These are phyloP conservation scores for Syritta pipiens DNA, from an alignment of 2,888 invertebrate species.

Conservation along the genomic window DNA sequence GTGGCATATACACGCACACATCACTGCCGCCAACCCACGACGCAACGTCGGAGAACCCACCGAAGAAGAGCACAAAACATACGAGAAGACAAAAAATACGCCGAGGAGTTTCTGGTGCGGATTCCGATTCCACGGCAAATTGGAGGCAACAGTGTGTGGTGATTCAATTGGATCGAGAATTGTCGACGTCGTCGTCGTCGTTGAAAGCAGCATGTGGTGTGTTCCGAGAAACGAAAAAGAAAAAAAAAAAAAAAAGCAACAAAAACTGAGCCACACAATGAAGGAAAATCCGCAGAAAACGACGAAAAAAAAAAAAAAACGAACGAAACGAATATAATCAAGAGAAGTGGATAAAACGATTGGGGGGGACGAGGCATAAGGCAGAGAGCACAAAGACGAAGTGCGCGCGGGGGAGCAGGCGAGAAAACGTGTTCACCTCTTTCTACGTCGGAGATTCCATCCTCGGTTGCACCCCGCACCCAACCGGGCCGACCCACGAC, in stretches of 20 bases:
- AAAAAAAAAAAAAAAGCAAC: background rate
- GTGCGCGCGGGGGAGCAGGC: background rate
- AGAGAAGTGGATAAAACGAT: constrained; percentile 41
- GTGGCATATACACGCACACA: constrained; percentile 31
- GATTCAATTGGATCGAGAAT: constrained; percentile 63
- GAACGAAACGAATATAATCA: constrained; percentile 16
- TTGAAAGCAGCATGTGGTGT: constrained; percentile 40
- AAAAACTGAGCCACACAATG: constrained; percentile 34
- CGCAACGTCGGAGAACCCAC: background rate
- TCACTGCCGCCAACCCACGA: background rate
- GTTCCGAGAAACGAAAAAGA: constrained; percentile 17
- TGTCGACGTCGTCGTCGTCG: constrained; percentile 41
- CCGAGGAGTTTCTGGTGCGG: constrained; percentile 36
- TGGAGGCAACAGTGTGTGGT: constrained; percentile 58
- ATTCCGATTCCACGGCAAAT: constrained; percentile 43
- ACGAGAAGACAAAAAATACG: background rate
- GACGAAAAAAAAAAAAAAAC: constrained; percentile 20
- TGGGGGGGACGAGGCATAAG: background rate
- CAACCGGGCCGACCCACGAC: constrained; percentile 6
- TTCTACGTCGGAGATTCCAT: constrained; percentile 66
- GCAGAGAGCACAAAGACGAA: background rate
- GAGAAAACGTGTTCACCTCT: constrained; percentile 64
- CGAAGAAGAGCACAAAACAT: background rate
- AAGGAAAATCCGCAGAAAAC: constrained; percentile 59
- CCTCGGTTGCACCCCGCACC: constrained; percentile 42